A percentile compares a stretch with the other conserved stretches of the same genome.
These are phyloP conservation scores for Caradrina kadenii DNA, from an alignment of 2,888 invertebrate genomes.

Conservation along the genomic window DNA sequence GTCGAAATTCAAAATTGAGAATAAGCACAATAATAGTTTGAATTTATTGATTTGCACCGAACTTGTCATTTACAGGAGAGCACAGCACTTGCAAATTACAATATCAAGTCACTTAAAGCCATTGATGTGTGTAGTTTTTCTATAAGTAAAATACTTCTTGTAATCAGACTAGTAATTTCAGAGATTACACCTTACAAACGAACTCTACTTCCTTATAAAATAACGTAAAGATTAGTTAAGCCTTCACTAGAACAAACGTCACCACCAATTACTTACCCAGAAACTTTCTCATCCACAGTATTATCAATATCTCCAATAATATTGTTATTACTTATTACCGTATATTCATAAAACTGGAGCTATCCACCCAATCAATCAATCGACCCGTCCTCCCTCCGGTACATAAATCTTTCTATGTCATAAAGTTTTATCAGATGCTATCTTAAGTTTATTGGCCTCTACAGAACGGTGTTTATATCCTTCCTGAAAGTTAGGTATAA, in stretches of 20 bases:
- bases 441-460: slow-evolving; percentile 58
- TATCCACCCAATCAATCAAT: slow-evolving; percentile 62
- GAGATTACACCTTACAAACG: no score
- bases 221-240: no score
- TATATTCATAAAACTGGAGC: slow-evolving; percentile 36
- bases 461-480: slow-evolving; percentile 53
- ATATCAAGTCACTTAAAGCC: no score
- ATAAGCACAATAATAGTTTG: no score
- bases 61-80: no score
- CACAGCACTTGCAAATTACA: no score
- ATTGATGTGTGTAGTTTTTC: no score
- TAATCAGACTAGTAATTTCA: no score
- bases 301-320: slow-evolving; percentile 14
- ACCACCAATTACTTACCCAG: slow-evolving; percentile 34
- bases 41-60: no score
- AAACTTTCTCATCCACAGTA: slow-evolving; percentile 1
- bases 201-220: no score
- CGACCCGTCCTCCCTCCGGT: slow-evolving; percentile 43
- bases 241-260: neutral
- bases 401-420: slow-evolving; percentile 64
- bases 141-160: no score
- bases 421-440: slow-evolving; percentile 66
- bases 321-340: slow-evolving; percentile 35
- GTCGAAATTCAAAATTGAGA: no score
- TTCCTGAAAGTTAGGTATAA: slow-evolving; percentile 47